phyloP scores from a whole-genome alignment of 2,113 vertebrate genomes.

The Otolemur garnettii region DNA sequence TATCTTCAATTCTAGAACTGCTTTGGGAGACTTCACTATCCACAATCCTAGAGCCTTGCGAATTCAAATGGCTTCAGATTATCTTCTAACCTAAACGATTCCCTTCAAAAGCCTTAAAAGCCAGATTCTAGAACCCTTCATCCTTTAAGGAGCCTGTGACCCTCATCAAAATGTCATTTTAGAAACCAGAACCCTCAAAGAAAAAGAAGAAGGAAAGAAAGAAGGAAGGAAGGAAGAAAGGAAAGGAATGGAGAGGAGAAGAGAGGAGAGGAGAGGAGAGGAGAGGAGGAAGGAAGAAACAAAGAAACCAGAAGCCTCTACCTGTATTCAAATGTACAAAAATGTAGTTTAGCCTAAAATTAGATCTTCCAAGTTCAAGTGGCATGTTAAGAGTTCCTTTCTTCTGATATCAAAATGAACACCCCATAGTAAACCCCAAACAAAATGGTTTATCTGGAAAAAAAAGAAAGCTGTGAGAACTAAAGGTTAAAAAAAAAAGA shows the following conservation, averaged over 20 bases:
- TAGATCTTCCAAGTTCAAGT: not conserved
- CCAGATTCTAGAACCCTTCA: not conserved
- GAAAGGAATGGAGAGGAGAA: no score
- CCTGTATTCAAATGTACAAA: not conserved
- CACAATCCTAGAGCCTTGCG: not conserved
- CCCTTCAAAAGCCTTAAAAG: not conserved
- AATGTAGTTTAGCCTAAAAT: not conserved
- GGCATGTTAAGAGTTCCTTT: not conserved
- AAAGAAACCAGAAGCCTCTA: not conserved
- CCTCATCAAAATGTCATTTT: not conserved
- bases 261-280: no score
- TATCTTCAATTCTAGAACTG: not conserved
- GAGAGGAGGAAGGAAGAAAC: no score
- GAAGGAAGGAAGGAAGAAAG: no score
- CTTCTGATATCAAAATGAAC: conserved; percentile 6
- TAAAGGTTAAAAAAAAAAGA: not conserved
- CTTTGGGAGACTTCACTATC: not conserved
- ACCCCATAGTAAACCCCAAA: not conserved
- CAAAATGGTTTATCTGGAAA: conserved; percentile 27
- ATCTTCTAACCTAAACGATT: not conserved
- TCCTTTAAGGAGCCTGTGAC: not conserved
- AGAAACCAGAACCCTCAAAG: not conserved
- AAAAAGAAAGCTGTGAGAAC: not conserved
- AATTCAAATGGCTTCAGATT: not conserved
- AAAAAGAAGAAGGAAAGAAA: no score